Conservation (phyloP, 1,140 invertebrate species). For the Asobara japonica region DNA sequence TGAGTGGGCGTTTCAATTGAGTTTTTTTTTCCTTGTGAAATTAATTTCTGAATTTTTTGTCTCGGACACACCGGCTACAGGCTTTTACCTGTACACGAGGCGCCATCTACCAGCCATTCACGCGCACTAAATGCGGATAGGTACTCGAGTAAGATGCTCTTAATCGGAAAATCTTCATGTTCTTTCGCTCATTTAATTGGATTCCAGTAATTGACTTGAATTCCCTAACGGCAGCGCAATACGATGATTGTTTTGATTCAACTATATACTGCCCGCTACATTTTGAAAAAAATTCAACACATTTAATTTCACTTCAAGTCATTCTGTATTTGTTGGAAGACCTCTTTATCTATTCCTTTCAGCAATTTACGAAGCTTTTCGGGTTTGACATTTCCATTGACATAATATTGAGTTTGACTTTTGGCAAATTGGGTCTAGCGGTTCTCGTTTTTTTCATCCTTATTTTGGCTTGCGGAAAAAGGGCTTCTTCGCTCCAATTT, state of each 20-base stretch:
- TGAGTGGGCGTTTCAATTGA: too few relatives aligned
- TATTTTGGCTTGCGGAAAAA: background rate
- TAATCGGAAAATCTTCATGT: conserved; percentile 17
- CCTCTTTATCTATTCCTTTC: background rate
- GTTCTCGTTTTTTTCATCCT: background rate
- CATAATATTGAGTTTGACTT: background rate
- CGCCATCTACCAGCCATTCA: conserved; percentile 8
- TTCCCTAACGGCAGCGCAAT: too few relatives aligned
- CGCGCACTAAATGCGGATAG: background rate
- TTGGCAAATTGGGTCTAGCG: background rate
- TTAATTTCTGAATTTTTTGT: background rate
- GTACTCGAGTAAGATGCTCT: background rate
- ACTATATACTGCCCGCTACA: too few relatives aligned
- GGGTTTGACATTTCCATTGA: conserved; percentile 28
- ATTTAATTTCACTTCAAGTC: background rate
- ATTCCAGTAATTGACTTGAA: too few relatives aligned
- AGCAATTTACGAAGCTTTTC: conserved; percentile 9
- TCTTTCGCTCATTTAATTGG: background rate
- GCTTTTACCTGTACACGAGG: background rate
- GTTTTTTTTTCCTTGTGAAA: too few relatives aligned
- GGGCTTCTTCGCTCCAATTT: conserved; percentile 18
- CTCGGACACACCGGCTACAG: background rate
- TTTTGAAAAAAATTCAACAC: too few relatives aligned
- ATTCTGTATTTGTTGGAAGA: conserved; percentile 13
- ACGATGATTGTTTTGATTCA: too few relatives aligned